Base-by-base conservation (phyloP, 2,113 vertebrate species). In the Labeo rohita region DNA sequence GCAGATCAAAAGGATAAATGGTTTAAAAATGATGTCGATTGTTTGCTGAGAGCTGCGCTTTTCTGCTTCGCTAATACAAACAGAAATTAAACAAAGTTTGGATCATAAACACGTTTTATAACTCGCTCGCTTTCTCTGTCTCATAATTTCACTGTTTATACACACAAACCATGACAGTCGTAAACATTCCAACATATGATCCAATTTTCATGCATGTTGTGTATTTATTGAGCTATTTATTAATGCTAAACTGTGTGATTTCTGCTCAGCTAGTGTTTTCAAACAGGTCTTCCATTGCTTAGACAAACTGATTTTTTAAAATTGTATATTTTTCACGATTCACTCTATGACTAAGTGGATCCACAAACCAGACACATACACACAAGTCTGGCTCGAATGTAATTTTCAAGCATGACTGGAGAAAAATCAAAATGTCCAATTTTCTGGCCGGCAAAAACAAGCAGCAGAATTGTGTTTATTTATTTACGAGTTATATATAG, bases 21-120 rank as follows among this genome's bases (percentile, higher is more conserved):
- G 63, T 80, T 85, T 80, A 36, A 72, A 66, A 85, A 79, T 54
- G 70, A 80, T 63, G 66, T 34, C 52, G 49, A 72, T 80, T 86
- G 85, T 86, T 86, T 86, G 65, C 68, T 47, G 66, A 72, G 39
- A 61, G 65, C 23, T 0, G 47, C 52, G 12, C 36, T 85, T 76
- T 77, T 50, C 72, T 50, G 63, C 52, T 15, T 28, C 8, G 2
- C 49, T 68, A 77, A 39, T 78, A n/a, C 61, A 85, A 43, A 16
- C 56, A 79, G 74, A 66, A 78, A 68, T 45, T 72, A 85, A 68
- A 86, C 85, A 86, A 54, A 56, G 34, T 59, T 39, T 7, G 28
- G n/a, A 68, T 61, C 66, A 61, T 63, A 23, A 86, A 63, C 85
- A 63, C 23, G 18, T 80, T 86, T 45, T 45, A 68, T 39, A 45